Base-by-base conservation (phyloP, 2,113 vertebrate species). In the Pongo abelii region DNA sequence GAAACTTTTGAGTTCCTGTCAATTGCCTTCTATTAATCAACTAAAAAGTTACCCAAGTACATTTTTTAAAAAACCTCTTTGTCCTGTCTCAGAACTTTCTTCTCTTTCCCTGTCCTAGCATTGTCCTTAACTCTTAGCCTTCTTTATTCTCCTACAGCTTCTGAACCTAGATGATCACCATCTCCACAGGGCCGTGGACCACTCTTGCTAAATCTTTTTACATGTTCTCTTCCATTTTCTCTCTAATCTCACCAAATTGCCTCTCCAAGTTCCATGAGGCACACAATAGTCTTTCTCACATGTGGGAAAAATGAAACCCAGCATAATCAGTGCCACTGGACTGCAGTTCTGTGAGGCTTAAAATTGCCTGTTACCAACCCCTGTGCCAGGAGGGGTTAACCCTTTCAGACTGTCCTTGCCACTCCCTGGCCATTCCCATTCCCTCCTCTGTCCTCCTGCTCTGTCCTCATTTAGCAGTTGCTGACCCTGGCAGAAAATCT, bases 161-260 rank as follows among this genome's bases (percentile, higher is more conserved):
- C 77, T 81, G 87, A 98, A 89, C 30, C 93, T 43, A 40, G 69
- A 77, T 87, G 85, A 96, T 96, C 87, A 43, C 77, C 69, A 78
- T 50, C 75, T 93, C 94, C 95, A 81, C 43, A 90, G 93, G 90
- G 40, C 50, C 2, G 0, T 8, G 23, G 94, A 92, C 78, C 69
- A 81, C 69, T 96, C 93, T 92, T 83, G 91, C 52, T 97, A 93
- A 96, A 97, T 94, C 95, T 87, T 95, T 95, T 95, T 43, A 93
- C 0, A 4, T 79, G 59, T 57, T 96, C 67, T 74, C 74, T 72
- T 77, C 50, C 30, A 20, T 23, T 90, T 92, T 93, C 50, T 92
- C 81, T 92, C 84, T 97, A 96, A 97, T 96, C 96, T 97, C 77
- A 74, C 50, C 84, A 94, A 90, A 96, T 93, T 12, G 1, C 70